phyloP scores from a whole-genome alignment of 2,888 invertebrate species.

The Heliconius sara region DNA sequence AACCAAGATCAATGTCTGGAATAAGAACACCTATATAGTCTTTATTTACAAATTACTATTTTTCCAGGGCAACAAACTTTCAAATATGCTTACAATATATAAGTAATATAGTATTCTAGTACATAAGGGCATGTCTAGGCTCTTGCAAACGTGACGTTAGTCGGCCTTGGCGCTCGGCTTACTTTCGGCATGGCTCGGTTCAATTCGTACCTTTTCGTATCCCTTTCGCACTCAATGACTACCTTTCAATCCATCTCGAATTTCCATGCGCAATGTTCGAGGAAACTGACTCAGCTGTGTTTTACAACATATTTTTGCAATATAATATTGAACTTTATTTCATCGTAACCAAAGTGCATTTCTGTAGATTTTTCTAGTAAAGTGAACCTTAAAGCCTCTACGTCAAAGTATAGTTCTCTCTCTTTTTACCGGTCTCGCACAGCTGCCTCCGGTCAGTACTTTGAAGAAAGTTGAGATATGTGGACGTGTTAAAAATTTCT shows the following conservation, averaged over 20 bases:
- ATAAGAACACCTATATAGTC: neutral
- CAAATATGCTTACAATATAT: conserved; percentile 47
- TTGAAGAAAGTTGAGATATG: conserved; percentile 69
- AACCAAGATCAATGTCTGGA: neutral
- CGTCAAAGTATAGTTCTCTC: conserved; percentile 75
- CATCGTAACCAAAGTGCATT: conserved; percentile 53
- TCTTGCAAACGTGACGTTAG: conserved; percentile 76
- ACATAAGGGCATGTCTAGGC: conserved; percentile 70
- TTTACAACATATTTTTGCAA: conserved; percentile 43
- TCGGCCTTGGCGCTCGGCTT: conserved; percentile 79
- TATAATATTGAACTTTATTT: conserved; percentile 62
- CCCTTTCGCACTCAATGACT: conserved; percentile 74
- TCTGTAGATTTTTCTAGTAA: conserved; percentile 51
- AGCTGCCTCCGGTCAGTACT: conserved; percentile 78
- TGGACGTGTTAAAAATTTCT: conserved; percentile 64
- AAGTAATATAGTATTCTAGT: conserved; percentile 29
- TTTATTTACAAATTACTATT: neutral
- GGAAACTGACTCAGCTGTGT: conserved; percentile 78
- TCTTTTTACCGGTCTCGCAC: conserved; percentile 76
- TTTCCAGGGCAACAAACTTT: conserved; percentile 65
- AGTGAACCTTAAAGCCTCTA: conserved; percentile 60
- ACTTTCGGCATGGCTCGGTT: conserved; percentile 67
- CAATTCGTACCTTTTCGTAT: conserved; percentile 59
- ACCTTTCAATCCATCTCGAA: conserved; percentile 69
- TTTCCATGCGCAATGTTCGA: conserved; percentile 75